A percentile compares a stretch with the other conserved stretches of the same genome.
phyloP scores from a whole-genome alignment of 35 echinoderm and acorn worm genomes.

The Nesometra sesokonis region DNA sequence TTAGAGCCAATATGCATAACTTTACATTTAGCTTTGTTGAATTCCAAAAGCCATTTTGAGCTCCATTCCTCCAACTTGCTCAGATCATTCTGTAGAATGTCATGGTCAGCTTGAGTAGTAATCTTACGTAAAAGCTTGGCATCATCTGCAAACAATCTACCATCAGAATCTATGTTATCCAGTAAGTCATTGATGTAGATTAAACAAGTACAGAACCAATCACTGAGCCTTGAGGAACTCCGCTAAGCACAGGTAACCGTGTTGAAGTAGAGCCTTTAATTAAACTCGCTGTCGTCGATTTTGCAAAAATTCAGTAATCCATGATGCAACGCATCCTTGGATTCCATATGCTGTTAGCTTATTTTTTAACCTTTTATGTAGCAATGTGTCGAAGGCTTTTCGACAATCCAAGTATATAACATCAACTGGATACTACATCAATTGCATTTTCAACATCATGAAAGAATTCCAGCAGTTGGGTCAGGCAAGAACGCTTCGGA shows the following conservation, averaged over 20 bases:
- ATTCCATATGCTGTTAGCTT: no score
- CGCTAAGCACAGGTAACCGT: no score
- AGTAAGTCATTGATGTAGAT: no score
- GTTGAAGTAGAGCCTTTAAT: no score
- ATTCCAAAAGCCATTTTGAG: neutral
- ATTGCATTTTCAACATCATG: neutral
- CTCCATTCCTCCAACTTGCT: neutral
- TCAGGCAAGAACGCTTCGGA: constrained; percentile 11
- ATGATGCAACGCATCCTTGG: no score
- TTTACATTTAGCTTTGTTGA: constrained; percentile 1
- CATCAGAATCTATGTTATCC: no score
- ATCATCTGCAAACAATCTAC: constrained; percentile 5
- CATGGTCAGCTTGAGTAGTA: neutral
- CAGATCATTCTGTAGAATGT: neutral
- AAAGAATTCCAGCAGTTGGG: constrained; percentile 19
- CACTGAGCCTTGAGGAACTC: no score
- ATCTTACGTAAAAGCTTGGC: neutral
- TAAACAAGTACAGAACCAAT: no score
- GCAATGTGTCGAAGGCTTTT: no score
- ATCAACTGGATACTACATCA: neutral
- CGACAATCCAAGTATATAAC: constrained; percentile 1
- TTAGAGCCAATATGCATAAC: neutral
- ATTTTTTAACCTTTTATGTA: no score
- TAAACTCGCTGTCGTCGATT: no score
- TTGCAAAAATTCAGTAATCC: no score